phyloP scores from a whole-genome alignment of 2,113 vertebrate genomes.

The Spermophilus dauricus region DNA sequence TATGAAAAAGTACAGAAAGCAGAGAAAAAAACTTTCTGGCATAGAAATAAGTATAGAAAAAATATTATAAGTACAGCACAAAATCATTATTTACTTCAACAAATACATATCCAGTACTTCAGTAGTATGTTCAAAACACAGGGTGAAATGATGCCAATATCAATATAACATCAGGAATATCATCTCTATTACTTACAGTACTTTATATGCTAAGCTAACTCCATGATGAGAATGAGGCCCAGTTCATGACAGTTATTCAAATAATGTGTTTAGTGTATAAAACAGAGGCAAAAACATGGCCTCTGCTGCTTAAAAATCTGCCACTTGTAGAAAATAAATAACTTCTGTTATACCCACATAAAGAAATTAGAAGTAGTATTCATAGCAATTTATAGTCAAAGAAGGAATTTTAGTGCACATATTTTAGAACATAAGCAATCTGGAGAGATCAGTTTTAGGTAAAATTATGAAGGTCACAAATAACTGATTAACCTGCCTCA shows the following conservation, averaged over 20 bases:
- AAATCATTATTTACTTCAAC: background rate
- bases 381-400: background rate
- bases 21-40: background rate
- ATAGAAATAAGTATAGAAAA: background rate
- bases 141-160: background rate
- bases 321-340: background rate
- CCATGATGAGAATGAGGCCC: background rate
- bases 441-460: background rate
- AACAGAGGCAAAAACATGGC: background rate
- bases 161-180: background rate
- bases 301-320: background rate
- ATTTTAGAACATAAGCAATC: background rate
- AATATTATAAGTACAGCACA: background rate
- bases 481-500: background rate
- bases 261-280: background rate
- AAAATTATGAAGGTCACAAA: background rate
- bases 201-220: background rate
- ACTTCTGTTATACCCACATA: background rate
- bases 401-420: background rate
- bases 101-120: background rate
- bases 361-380: background rate
- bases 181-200: background rate
- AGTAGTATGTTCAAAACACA: background rate
- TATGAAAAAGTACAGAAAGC: background rate
- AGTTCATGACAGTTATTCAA: background rate